Base-by-base conservation (phyloP, 2,888 invertebrate species). In the Caprella mutica region DNA sequence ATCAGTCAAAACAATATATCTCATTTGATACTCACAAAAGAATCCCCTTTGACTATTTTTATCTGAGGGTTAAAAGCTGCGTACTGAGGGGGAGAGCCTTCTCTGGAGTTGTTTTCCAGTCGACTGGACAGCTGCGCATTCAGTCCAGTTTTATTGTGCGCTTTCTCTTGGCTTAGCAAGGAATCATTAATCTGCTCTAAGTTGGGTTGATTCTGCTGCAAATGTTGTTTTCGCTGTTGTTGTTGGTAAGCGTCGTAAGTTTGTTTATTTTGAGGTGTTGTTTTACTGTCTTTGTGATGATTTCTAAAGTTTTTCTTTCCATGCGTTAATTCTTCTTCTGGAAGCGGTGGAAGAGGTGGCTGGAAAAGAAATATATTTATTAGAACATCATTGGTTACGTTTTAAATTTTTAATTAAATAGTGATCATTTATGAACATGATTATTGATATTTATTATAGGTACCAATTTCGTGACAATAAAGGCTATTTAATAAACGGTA, bases 31-130 rank as follows among this genome's bases (percentile, higher is more conserved):
- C 62, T 54, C 17, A 62, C 62, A 33, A 53, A 27, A 1, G 62
- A 56, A 44, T 59, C 53, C 14, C 62, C 62, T 14, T 58, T 58
- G 21, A 63, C 56, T 17, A 59, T 39, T 29, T 57, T 56, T 19
- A 63, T 63, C 51, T 59, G 53, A 3, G 62, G 62, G 35, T 55
- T 42, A 6, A 35, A 30, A 8, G 38, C 55, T 1, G 33, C n/a
- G 2, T 9, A n/a, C 9, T 29, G 24, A 14, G 24, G 55, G 5
- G 55, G 55, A 5, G 46, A 12, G 21, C 48, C 21, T n/a, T 30
- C 33, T 27, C 33, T 48, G 29, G 26, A n/a, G 19, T 21, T 29
- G 27, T 23, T 29, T 30, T 17, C 21, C 30, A 30, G 48, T 29
- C 33, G 48, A 26, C 24, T 23, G 23, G 14, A 4, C 14, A 5